phyloP scores from a whole-genome alignment of 2,113 vertebrate genomes.

The Siniperca knerii region DNA sequence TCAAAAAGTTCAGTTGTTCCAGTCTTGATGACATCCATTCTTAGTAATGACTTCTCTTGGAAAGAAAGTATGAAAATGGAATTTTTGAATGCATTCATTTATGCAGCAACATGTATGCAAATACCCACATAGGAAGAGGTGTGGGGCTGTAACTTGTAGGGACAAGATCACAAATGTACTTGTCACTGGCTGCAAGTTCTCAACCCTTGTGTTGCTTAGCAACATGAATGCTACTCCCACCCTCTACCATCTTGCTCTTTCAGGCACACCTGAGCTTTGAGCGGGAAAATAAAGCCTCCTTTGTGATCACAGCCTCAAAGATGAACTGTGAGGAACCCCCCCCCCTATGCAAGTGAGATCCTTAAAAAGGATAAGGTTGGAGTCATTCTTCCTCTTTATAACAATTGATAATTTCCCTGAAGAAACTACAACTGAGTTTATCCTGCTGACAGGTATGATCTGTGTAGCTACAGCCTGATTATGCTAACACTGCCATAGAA shows the following conservation, averaged over 20 bases:
- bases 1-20: background rate
- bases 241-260: background rate
- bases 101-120: background rate
- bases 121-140: background rate
- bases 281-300: background rate
- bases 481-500: background rate
- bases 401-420: background rate
- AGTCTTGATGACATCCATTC: background rate
- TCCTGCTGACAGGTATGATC: background rate
- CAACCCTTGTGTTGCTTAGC: background rate
- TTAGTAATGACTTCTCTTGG: background rate
- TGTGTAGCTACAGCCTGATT: background rate
- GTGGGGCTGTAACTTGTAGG: background rate
- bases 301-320: conserved; percentile 48
- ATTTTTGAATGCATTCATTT: background rate
- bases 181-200: background rate
- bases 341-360: conserved; percentile 2
- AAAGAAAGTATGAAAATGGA: background rate
- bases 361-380: background rate
- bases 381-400: background rate
- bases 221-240: background rate
- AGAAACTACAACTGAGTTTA: background rate
- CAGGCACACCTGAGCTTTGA: background rate
- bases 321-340: background rate
- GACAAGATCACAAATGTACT: background rate